These are phyloP conservation scores for Hydriomena furcata DNA, from an alignment of 2,888 invertebrate genomes.

Conservation along the genomic window DNA sequence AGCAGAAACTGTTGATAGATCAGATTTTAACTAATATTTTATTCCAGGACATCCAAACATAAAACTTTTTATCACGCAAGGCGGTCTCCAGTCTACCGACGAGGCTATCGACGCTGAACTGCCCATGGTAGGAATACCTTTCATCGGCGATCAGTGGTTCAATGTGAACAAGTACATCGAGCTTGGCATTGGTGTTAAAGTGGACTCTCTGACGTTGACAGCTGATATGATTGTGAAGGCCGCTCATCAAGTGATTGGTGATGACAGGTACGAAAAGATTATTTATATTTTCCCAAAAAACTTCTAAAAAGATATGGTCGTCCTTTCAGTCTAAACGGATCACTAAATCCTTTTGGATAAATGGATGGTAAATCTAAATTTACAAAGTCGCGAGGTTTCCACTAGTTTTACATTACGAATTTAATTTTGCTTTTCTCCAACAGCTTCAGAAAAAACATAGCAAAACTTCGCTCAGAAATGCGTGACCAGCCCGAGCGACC, in stretches of 20 bases:
- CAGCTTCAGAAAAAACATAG: constrained; percentile 32
- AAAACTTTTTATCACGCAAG: constrained; percentile 66
- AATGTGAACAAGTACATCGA: constrained; percentile 38
- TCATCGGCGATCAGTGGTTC: constrained; percentile 56
- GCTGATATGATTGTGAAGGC: constrained; percentile 35
- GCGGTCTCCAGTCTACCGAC: constrained; percentile 62
- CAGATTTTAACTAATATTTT: not conserved
- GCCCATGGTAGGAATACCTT: constrained; percentile 58
- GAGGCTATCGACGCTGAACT: constrained; percentile 59
- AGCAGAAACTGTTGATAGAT: too few relatives aligned
- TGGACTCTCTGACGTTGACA: constrained; percentile 32
- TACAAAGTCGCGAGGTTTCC: too few relatives aligned
- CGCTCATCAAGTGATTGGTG: constrained; percentile 31
- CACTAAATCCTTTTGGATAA: too few relatives aligned
- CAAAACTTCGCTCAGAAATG: constrained; percentile 32
- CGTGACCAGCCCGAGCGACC: constrained; percentile 40
- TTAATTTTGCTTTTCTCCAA: not conserved
- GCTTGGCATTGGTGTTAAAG: constrained; percentile 36
- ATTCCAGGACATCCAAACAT: constrained; percentile 57
- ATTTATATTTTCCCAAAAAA: too few relatives aligned
- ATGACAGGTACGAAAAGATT: constrained; percentile 30
- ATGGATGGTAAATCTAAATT: not conserved
- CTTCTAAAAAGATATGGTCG: too few relatives aligned
- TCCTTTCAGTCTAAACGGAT: too few relatives aligned
- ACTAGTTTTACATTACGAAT: too few relatives aligned